Evolutionary conservation across 1,140 invertebrate genomes (phyloP).

Genomic region (Philotrypesis tridentata): DNA sequence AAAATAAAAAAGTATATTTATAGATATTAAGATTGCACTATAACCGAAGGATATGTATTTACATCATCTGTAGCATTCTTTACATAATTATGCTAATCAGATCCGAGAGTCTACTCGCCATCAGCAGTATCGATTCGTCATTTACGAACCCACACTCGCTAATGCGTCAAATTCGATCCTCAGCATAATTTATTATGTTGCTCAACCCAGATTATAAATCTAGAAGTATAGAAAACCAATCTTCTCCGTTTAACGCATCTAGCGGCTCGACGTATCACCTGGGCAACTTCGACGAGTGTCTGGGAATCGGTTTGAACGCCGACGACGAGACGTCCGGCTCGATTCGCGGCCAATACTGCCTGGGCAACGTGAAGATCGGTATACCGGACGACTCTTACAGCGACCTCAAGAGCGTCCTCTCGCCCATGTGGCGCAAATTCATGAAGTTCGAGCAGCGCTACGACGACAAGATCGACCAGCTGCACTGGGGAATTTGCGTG

Average conservation of each 20-base stretch:
- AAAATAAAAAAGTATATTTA: too few relatives aligned
- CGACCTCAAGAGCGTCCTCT: constrained; percentile 15
- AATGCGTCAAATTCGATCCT: too few relatives aligned
- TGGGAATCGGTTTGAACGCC: constrained; percentile 62
- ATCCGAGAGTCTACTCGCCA: background rate
- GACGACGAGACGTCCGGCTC: constrained; percentile 54
- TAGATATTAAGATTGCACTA: too few relatives aligned
- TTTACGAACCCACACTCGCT: background rate
- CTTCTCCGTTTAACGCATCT: background rate
- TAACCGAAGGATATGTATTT: too few relatives aligned
- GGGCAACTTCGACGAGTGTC: constrained; percentile 82
- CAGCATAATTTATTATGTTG: too few relatives aligned
- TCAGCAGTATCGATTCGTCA: background rate
- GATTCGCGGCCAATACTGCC: constrained; percentile 78
- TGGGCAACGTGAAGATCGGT: constrained; percentile 73
- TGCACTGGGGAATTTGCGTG: constrained; percentile 79
- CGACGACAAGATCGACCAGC: constrained; percentile 69
- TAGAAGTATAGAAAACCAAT: background rate
- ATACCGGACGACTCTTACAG: constrained; percentile 54
- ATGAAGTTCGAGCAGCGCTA: constrained; percentile 59
- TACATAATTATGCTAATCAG: background rate
- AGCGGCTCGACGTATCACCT: constrained; percentile 78
- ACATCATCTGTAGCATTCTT: background rate
- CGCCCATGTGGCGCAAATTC: constrained; percentile 61
- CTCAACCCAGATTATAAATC: too few relatives aligned